Conservation (phyloP, 2,113 vertebrate genomes). For the Phylloscopus trochiloides region DNA sequence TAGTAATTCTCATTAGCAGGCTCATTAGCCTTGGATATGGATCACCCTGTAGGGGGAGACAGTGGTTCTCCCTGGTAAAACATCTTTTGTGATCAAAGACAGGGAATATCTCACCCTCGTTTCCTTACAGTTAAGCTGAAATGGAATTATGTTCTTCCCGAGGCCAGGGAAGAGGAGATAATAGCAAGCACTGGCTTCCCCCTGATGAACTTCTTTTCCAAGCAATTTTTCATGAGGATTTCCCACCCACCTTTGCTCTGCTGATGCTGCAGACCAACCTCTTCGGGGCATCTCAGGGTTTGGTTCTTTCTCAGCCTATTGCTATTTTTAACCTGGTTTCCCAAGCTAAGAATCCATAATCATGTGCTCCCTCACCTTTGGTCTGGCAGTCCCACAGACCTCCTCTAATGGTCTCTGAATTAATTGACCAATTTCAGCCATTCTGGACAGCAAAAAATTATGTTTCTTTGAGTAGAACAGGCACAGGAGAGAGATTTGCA, state of each 20-base stretch:
- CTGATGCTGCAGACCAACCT: neutral
- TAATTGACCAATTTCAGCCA: neutral
- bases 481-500: neutral
- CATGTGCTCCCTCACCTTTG: neutral
- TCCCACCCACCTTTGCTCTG: neutral
- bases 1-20: neutral
- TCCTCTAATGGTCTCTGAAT: neutral
- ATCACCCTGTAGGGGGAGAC: conserved; percentile 58
- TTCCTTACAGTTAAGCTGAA: conserved; percentile 1
- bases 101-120: neutral
- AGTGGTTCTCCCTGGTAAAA: conserved; percentile 18
- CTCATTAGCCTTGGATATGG: conserved; percentile 29
- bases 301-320: neutral
- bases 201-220: neutral
- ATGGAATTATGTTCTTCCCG: conserved; percentile 37
- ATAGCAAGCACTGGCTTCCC: neutral
- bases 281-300: neutral
- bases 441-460: neutral
- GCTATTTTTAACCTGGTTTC: neutral
- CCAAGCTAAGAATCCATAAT: neutral
- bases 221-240: conserved; percentile 4
- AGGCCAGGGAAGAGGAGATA: conserved; percentile 27
- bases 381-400: neutral
- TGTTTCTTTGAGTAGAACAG: neutral
- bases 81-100: neutral